These are phyloP conservation scores for Entomobrya multifasciata DNA, from an alignment of 2,888 invertebrate species.

Conservation along the genomic window DNA sequence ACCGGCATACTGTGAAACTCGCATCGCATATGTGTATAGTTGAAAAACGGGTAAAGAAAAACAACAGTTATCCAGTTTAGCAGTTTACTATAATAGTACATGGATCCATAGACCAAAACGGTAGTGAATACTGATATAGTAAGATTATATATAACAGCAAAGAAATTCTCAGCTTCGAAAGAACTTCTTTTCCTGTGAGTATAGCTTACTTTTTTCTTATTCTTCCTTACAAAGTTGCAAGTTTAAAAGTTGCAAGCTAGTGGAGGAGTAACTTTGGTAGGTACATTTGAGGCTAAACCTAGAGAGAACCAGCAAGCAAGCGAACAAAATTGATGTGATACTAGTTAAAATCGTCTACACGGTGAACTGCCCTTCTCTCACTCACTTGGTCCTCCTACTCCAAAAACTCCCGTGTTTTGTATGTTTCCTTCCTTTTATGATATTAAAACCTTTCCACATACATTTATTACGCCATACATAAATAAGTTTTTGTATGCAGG, in stretches of 20 bases:
- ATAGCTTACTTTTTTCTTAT: constrained; percentile 14
- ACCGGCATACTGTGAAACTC: not conserved
- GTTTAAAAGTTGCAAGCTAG: constrained; percentile 39
- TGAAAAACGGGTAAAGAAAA: constrained; percentile 18
- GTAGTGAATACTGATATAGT: constrained; percentile 1
- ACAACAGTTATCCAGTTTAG: not conserved
- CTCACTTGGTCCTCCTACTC: not conserved
- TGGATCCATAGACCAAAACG: too few species aligned
- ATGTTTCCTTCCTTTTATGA: constrained; percentile 14
- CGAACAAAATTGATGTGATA: constrained; percentile 10
- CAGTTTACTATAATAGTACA: not conserved
- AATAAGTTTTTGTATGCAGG: constrained; percentile 20
- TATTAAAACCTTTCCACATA: constrained; percentile 14
- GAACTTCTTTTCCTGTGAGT: constrained; percentile 20
- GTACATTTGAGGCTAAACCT: not conserved
- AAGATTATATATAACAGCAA: not conserved
- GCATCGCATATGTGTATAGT: not conserved
- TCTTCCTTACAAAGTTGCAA: constrained; percentile 5
- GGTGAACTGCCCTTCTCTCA: constrained; percentile 46
- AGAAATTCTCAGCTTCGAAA: not conserved
- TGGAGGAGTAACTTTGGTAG: not conserved
- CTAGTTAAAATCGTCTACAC: constrained; percentile 31
- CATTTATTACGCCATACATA: not conserved
- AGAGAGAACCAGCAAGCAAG: not conserved
- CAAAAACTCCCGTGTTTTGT: constrained; percentile 10